Evolutionary conservation across 2,888 invertebrate species (phyloP), one percentile per base, ranked within the genome.

Genomic region (Amorpha juglandis): DNA sequence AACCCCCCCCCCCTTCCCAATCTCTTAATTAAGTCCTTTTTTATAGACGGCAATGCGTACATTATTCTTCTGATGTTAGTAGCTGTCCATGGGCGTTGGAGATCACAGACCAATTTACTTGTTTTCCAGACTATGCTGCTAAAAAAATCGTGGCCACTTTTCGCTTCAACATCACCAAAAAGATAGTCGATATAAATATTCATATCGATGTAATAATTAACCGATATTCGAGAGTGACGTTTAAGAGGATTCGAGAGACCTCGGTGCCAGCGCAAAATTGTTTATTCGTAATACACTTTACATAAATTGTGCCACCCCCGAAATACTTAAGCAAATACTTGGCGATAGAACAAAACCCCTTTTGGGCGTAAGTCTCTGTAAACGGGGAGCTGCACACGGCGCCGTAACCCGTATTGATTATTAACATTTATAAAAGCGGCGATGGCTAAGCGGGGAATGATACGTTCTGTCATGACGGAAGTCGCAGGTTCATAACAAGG

Each of bases 301-400:
- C 64, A 69, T 67, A 66, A 72, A 71, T 69, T 67, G 51, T 42
- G 65, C 52, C 48, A 63, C 68, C 65, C 52, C 48, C 62, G 67
- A 69, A 73, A 77, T 77, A 74, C 74, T 78, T 74, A 70, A 70
- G 73, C 68, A 69, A 72, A 71, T 68, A 72, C 69, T 71, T 52
- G 71, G 66, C 70, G 70, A 73, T 70, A 71, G 67, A 67, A 63
- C 66, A 66, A 63, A 68, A 63, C 69, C 70, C 69, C 66, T 70
- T 68, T 52, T 21, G 69, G 70, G 74, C 63, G 69, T 68, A 69
- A 68, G 69, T 55, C 33, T 58, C 42, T 55, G 55, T 64, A 50
- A 67, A 47, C 65, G 51, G 68, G 68, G 74, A 64, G 67, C 52
- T 67, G 67, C 48, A 65, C 55, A 35, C 35, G 55, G 38, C 55